phyloP scores from a whole-genome alignment of 2,797 vertebrate genomes.

The Poeciliopsis gracilis region DNA sequence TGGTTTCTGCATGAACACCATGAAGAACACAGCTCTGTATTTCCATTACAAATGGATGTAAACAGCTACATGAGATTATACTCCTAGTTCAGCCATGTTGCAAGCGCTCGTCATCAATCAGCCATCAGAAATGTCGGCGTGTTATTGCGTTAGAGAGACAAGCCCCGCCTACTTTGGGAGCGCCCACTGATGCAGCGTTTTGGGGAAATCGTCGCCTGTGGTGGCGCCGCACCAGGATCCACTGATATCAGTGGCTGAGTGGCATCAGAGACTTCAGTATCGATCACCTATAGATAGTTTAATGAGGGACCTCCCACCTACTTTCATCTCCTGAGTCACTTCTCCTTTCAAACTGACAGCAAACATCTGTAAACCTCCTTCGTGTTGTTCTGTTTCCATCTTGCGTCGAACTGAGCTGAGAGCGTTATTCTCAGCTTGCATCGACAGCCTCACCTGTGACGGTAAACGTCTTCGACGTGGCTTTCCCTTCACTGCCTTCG shows the following conservation, averaged over 20 bases:
- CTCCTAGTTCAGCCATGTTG: too few species aligned
- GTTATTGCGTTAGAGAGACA: too few species aligned
- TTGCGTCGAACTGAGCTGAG: slow-evolving; percentile 11
- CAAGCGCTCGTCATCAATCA: too few species aligned
- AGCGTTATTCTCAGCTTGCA: slow-evolving; percentile 15
- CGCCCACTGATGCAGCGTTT: too few species aligned
- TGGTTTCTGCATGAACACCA: neutral
- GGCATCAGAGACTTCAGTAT: neutral
- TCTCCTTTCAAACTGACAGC: neutral
- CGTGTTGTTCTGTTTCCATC: slow-evolving; percentile 17
- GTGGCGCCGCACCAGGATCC: too few species aligned
- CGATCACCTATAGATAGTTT: neutral
- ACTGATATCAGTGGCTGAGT: neutral
- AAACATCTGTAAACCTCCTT: neutral
- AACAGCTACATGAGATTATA: too few species aligned
- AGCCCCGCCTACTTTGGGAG: too few species aligned
- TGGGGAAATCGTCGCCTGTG: too few species aligned
- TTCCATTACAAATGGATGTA: too few species aligned
- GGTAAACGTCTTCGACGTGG: slow-evolving; percentile 40
- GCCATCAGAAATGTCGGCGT: too few species aligned
- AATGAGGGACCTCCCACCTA: neutral
- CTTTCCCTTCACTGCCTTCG: slow-evolving; percentile 33
- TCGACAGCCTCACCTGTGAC: slow-evolving; percentile 48
- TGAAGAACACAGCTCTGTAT: neutral
- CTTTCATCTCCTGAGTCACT: neutral